Conservation (phyloP, 2,113 vertebrate genomes). For the Phyllostomus hastatus region DNA sequence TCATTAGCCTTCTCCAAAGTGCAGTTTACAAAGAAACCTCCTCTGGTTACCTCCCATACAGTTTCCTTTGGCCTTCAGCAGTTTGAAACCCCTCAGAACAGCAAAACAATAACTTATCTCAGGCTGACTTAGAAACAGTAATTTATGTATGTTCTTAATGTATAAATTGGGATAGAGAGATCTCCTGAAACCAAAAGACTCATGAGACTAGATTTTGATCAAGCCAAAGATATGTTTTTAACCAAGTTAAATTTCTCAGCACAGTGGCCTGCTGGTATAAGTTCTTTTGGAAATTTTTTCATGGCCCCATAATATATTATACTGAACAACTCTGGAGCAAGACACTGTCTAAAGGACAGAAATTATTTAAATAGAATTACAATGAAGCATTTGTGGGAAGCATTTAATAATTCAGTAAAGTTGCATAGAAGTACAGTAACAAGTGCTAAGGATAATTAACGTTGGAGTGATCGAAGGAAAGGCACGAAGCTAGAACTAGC, state of each 20-base stretch:
- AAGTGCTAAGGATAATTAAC: conserved; percentile 33
- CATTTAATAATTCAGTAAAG: conserved; percentile 21
- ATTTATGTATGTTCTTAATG: neutral
- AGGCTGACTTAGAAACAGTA: neutral
- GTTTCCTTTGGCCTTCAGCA: neutral
- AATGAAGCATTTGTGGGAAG: neutral
- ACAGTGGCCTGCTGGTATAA: neutral
- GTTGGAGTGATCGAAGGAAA: neutral
- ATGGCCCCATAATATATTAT: neutral
- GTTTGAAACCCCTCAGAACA: neutral
- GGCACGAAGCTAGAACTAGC: neutral
- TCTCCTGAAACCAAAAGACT: neutral
- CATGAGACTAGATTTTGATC: neutral
- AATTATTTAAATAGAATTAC: neutral
- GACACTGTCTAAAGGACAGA: neutral
- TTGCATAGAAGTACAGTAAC: neutral
- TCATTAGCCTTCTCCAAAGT: neutral
- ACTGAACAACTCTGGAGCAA: neutral
- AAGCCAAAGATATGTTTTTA: neutral
- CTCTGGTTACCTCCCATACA: neutral
- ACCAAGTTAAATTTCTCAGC: neutral
- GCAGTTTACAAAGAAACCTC: neutral
- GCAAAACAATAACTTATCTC: neutral
- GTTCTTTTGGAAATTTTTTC: neutral
- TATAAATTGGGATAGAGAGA: neutral